phyloP scores from a whole-genome alignment of 2,888 invertebrate genomes.

The Euplagia quadripunctaria region DNA sequence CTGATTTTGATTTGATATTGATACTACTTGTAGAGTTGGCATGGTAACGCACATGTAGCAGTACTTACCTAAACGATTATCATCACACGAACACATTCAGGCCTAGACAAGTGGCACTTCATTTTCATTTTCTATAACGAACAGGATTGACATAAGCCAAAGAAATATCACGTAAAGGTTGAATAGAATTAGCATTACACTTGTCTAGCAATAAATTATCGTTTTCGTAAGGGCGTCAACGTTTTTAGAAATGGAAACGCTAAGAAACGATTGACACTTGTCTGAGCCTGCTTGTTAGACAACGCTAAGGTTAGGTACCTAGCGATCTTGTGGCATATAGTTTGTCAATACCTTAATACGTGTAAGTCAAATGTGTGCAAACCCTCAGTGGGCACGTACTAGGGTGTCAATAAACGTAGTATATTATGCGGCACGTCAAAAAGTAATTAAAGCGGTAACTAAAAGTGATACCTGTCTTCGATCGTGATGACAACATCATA shows the following conservation, averaged over 20 bases:
- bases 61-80: neutral
- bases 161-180: too few relatives aligned
- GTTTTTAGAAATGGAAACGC: too few relatives aligned
- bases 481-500: slow-evolving; percentile 56
- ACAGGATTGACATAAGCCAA: too few relatives aligned
- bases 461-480: slow-evolving; percentile 55
- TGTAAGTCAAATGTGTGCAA: neutral
- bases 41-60: neutral
- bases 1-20: neutral
- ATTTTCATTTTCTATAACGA: too few relatives aligned
- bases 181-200: too few relatives aligned
- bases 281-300: neutral
- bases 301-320: neutral
- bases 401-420: slow-evolving; percentile 20
- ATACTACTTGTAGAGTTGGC: neutral
- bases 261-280: too few relatives aligned
- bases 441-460: slow-evolving; percentile 31
- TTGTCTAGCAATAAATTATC: too few relatives aligned
- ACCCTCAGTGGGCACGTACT: slow-evolving; percentile 1
- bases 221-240: too few relatives aligned
- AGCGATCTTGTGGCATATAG: neutral
- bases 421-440: slow-evolving; percentile 12
- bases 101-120: too few relatives aligned
- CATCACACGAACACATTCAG: neutral
- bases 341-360: too few relatives aligned